Evolutionary conservation across 2,888 invertebrate genomes (phyloP).

Genomic region (Eupithecia insigniata): DNA sequence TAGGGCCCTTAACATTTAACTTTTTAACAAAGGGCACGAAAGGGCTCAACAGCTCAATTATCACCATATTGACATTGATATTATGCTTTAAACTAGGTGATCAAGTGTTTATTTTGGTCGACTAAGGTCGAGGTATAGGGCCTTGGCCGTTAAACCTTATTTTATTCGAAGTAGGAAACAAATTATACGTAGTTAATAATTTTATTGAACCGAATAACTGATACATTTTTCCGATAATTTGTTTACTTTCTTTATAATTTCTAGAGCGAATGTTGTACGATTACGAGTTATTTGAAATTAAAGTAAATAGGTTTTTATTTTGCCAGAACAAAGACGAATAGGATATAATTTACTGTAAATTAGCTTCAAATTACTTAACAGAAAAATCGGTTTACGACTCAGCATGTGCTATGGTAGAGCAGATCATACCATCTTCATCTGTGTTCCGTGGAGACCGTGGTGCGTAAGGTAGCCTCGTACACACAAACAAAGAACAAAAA

Average conservation of each 20-base stretch:
- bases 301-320: too few species aligned
- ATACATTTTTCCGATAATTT: neutral
- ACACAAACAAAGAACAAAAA: too few species aligned
- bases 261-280: neutral
- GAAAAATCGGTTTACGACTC: too few species aligned
- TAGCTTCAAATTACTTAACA: too few species aligned
- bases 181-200: neutral
- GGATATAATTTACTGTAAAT: too few species aligned
- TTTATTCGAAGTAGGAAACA: neutral
- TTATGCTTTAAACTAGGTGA: neutral
- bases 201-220: neutral
- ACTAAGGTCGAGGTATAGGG: neutral
- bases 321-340: too few species aligned
- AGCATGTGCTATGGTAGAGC: too few species aligned
- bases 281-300: too few species aligned
- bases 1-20: too few species aligned
- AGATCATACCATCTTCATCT: too few species aligned
- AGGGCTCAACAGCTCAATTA: neutral
- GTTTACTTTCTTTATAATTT: neutral
- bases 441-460: too few species aligned
- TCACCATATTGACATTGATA: neutral
- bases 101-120: neutral
- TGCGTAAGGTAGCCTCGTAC: too few species aligned
- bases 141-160: neutral
- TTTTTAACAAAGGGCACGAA: neutral